Base-by-base conservation (phyloP, 2,113 vertebrate genomes). In the Pedionomus torquatus region DNA sequence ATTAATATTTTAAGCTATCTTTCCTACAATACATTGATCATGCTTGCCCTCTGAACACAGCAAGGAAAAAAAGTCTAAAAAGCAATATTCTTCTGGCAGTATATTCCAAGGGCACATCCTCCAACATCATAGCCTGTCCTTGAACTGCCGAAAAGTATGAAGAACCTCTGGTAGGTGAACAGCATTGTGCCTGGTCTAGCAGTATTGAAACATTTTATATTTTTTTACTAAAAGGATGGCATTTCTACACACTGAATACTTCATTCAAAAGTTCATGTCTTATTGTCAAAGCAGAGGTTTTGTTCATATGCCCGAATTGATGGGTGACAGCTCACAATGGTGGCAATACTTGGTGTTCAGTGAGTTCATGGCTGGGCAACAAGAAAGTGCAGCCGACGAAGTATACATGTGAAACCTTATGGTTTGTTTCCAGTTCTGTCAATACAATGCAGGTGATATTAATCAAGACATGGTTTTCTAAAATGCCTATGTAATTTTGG, bases 1-100 rank as follows among this genome's bases (percentile, higher is more conserved):
- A 94, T 88, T 1, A 90, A 93, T 95, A 95, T 95, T 96, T 96
- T 69, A 95, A 93, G 60, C 13, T 51, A 23, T 24, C 49, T 90
- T 83, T 83, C 55, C 88, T 69, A 55, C 44, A 77, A 77, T 30
- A 57, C 64, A 71, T 68, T 77, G 78, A 93, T 96, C 70, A 87
- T 71, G 48, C 25, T 90, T 91, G 37, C 30, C 41, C 51, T 95
- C 75, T 91, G 82, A 95, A 60, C 43, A 79, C 37, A 80, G n/a
- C 31, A 61, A 86, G 46, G 20, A 78, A 92, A 88, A 71, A 31
- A 26, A 6, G 11, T 12, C 75, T 66, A 23, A 69, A 91, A 85
- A 43, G 57, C 80, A 89, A 66, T 91, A 95, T 76, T 91, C 7
- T 68, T 57, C 58, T n/a, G n/a, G 55, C 54, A 80, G 20, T 41